A percentile compares a stretch with the other conserved stretches of the same genome.
Evolutionary conservation across 2,797 vertebrate species (phyloP).

Genomic region (Pseudotriccus pelzelni): DNA sequence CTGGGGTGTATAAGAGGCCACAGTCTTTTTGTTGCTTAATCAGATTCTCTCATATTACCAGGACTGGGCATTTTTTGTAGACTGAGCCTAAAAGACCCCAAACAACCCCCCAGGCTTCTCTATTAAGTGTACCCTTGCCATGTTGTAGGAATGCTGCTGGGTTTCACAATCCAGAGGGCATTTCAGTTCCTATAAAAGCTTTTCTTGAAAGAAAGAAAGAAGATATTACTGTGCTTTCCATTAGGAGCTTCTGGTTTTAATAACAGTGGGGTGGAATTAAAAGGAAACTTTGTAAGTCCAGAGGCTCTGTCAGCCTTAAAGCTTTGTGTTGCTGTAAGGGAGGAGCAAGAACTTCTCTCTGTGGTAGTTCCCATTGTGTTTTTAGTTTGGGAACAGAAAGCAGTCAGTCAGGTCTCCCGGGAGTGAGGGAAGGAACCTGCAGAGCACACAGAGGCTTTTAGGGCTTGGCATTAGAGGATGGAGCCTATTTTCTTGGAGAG

Average conservation of each 20-base stretch:
- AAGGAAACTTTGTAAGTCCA: conserved; percentile 43
- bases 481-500: not conserved
- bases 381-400: conserved; percentile 40
- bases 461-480: not conserved
- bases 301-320: conserved; percentile 40
- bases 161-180: conserved; percentile 40
- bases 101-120: not conserved
- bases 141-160: not conserved
- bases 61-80: not conserved
- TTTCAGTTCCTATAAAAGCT: conserved; percentile 51
- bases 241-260: conserved; percentile 61
- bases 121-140: conserved; percentile 8
- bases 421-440: not conserved
- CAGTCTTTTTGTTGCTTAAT: not conserved
- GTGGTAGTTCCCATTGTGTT: conserved; percentile 61
- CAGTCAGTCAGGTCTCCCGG: not conserved
- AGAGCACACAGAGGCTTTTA: not conserved
- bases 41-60: not conserved
- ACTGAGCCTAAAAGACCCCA: not conserved
- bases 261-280: conserved; percentile 45
- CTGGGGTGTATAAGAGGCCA: not conserved
- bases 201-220: conserved; percentile 52
- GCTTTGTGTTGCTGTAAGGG: conserved; percentile 58
- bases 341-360: conserved; percentile 45
- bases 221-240: conserved; percentile 50